These are phyloP conservation scores for Ypsolopha sequella DNA, from an alignment of 2,888 invertebrate genomes.

Conservation along the genomic window DNA sequence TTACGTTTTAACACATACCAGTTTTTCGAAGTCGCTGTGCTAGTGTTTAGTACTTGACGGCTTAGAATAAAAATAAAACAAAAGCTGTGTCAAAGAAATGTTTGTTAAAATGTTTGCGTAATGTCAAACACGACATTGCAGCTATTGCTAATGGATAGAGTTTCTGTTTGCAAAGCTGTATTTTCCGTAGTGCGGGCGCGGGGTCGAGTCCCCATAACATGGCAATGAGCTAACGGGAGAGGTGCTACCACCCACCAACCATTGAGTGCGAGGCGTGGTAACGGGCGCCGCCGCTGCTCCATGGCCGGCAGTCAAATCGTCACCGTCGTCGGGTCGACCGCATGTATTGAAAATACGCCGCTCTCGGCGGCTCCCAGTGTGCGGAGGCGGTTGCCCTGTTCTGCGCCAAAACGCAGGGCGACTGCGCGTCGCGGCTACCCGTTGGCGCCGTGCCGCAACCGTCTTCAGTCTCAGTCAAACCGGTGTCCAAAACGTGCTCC, in stretches of 20 bases:
- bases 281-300: conserved; percentile 26
- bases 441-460: conserved; percentile 34
- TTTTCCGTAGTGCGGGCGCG: conserved; percentile 47
- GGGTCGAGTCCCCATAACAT: conserved; percentile 60
- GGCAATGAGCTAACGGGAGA: conserved; percentile 68
- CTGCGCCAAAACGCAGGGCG: conserved; percentile 53
- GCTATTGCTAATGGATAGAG: not conserved
- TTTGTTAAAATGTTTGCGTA: not conserved
- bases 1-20: too few species aligned
- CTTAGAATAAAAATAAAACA: too few species aligned
- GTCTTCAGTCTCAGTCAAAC: conserved; percentile 19
- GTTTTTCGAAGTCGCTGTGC: too few species aligned
- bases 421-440: conserved; percentile 28
- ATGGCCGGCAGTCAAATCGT: conserved; percentile 51
- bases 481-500: not conserved
- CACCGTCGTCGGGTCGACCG: conserved; percentile 49
- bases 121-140: not conserved
- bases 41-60: too few species aligned
- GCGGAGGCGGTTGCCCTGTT: conserved; percentile 45
- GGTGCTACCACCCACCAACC: conserved; percentile 58
- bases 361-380: conserved; percentile 11
- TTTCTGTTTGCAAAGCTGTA: not conserved
- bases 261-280: conserved; percentile 52
- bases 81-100: too few species aligned
- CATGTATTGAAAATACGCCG: conserved; percentile 39